Evolutionary conservation across 2,113 vertebrate genomes (phyloP).

Genomic region (Ptilonorhynchus violaceus): DNA sequence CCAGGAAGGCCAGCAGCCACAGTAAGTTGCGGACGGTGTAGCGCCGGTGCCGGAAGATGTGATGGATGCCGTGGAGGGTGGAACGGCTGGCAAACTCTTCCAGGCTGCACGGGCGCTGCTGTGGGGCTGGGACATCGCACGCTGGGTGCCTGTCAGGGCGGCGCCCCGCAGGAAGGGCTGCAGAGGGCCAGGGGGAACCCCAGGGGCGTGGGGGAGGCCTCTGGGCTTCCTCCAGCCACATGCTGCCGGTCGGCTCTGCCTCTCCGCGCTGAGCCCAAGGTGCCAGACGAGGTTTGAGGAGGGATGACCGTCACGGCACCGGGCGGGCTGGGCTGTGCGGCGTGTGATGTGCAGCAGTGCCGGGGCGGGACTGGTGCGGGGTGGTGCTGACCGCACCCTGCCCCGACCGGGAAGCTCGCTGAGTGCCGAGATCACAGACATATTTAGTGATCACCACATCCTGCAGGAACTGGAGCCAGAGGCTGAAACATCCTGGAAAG

Average conservation of each 20-base stretch:
- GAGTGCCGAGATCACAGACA: not conserved
- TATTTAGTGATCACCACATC: constrained; percentile 27
- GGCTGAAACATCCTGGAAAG: not conserved
- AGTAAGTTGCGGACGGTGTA: constrained; percentile 19
- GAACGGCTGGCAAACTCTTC: constrained; percentile 52
- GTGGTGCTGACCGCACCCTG: not conserved
- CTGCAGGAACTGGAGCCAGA: constrained; percentile 19
- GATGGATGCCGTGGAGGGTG: constrained; percentile 63
- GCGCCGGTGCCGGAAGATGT: constrained; percentile 23
- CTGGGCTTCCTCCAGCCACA: constrained; percentile 17
- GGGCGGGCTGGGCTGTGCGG: not conserved
- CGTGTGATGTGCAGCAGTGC: not conserved
- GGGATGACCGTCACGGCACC: not conserved
- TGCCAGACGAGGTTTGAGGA: not conserved
- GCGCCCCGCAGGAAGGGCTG: not conserved
- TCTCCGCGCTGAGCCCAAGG: not conserved
- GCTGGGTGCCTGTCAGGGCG: rapidly evolving
- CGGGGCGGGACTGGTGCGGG: not conserved
- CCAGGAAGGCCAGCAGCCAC: constrained; percentile 62
- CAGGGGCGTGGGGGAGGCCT: not conserved
- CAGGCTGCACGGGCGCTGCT: not conserved
- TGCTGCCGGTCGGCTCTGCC: not conserved
- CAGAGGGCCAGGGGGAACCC: not conserved
- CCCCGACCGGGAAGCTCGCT: not conserved
- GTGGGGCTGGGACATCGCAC: rapidly evolving